phyloP scores from a whole-genome alignment of 2,113 vertebrate species.

The Calonectris borealis region DNA sequence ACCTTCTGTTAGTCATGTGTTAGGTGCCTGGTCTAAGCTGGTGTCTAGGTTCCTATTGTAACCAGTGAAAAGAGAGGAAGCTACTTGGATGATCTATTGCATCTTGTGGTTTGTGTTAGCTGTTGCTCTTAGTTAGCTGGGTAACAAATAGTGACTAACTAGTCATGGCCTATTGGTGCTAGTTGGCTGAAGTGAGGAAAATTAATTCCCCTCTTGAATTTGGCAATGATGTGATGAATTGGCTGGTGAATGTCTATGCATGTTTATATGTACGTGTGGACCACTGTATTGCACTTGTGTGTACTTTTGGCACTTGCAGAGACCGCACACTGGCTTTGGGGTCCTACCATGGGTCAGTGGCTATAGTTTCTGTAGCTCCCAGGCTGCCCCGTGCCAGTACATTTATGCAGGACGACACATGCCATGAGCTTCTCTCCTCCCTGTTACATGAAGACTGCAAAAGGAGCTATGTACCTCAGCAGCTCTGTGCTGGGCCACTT shows the following conservation, averaged over 20 bases:
- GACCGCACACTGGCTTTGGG: neutral
- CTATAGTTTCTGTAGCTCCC: neutral
- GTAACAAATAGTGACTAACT: neutral
- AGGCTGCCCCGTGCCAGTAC: accelerated
- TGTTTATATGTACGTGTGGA: neutral
- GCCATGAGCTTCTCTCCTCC: neutral
- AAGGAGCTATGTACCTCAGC: neutral
- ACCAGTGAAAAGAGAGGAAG: neutral
- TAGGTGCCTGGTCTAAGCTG: neutral
- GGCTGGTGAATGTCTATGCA: neutral
- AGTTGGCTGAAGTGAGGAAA: neutral
- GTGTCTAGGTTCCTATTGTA: neutral
- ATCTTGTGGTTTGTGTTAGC: neutral
- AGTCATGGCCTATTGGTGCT: neutral
- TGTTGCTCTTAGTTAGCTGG: neutral
- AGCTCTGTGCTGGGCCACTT: neutral
- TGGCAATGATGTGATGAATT: neutral
- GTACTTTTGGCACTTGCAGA: neutral
- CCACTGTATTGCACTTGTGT: neutral
- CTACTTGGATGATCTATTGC: neutral
- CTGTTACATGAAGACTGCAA: neutral
- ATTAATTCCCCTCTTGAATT: neutral
- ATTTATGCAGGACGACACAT: neutral
- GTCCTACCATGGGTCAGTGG: neutral
- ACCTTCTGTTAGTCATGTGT: neutral